Percentiles rank a stretch among this genome's conserved stretches.
phyloP scores from a whole-genome alignment of 2,888 invertebrate species.

The Cryptocheilus praepositus region DNA sequence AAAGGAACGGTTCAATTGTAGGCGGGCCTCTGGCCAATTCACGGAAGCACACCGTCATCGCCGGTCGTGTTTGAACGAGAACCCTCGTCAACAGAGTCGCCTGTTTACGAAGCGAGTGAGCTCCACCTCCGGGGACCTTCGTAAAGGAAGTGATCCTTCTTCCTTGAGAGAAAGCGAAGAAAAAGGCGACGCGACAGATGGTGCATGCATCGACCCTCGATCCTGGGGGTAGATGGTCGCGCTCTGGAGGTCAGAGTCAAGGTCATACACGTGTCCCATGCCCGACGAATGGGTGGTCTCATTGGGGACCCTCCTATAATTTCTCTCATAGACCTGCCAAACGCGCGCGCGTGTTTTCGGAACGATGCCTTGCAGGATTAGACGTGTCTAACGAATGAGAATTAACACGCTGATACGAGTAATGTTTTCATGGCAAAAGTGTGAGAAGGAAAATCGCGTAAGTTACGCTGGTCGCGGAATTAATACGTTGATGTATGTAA shows the following conservation, averaged over 20 bases:
- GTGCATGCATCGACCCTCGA: slow-evolving; percentile 25
- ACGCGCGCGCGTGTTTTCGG: too few species aligned
- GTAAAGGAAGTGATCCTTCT: slow-evolving; percentile 27
- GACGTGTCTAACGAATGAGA: too few species aligned
- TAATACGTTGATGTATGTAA: too few species aligned
- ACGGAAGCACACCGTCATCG: too few species aligned
- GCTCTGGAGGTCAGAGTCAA: slow-evolving; percentile 40
- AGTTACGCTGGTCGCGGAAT: too few species aligned
- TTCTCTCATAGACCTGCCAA: slow-evolving; percentile 23
- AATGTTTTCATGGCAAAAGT: too few species aligned
- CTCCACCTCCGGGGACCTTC: slow-evolving; percentile 3
- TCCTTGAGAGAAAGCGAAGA: slow-evolving; percentile 6
- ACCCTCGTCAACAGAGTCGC: too few species aligned
- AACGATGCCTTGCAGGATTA: too few species aligned
- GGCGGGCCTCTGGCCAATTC: too few species aligned
- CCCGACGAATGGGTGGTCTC: slow-evolving; percentile 20
- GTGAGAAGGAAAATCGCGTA: too few species aligned
- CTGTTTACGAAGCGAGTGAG: neutral
- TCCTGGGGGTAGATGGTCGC: slow-evolving; percentile 11
- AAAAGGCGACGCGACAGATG: neutral
- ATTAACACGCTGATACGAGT: too few species aligned
- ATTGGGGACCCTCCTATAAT: slow-evolving; percentile 20
- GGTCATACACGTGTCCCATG: slow-evolving; percentile 41
- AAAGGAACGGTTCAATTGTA: too few species aligned
- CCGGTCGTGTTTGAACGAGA: neutral